Evolutionary conservation across 2,797 vertebrate genomes (phyloP).

Genomic region (Zenarchopterus dispar): DNA sequence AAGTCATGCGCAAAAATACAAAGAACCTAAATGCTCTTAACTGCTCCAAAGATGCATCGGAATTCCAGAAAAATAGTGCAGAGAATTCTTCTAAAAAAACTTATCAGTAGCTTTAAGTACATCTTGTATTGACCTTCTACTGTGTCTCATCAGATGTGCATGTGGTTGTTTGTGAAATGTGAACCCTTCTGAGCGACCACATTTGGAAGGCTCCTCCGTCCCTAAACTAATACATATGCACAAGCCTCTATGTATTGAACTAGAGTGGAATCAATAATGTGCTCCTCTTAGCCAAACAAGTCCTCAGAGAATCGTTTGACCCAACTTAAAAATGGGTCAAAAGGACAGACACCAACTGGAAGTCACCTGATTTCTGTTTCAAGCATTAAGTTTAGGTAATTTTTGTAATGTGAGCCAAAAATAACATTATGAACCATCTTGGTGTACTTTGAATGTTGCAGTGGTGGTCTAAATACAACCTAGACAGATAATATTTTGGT

Average conservation of each 20-base stretch:
- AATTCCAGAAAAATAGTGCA: too few relatives aligned
- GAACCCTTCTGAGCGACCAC: slow-evolving; percentile 16
- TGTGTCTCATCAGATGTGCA: background rate
- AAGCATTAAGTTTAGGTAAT: slow-evolving; percentile 39
- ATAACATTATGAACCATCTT: background rate
- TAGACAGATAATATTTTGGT: too few relatives aligned
- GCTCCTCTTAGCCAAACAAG: slow-evolving; percentile 24
- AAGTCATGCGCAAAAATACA: too few relatives aligned
- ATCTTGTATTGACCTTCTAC: too few relatives aligned
- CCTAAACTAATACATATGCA: background rate
- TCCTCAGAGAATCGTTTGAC: slow-evolving; percentile 17
- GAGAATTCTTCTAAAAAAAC: too few relatives aligned
- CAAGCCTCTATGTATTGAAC: background rate
- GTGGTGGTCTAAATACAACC: too few relatives aligned
- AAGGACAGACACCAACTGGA: background rate
- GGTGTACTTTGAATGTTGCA: background rate
- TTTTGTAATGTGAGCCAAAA: background rate
- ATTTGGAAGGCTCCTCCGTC: slow-evolving; percentile 23
- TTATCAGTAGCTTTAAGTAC: too few relatives aligned
- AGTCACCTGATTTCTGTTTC: slow-evolving; percentile 27
- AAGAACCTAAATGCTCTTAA: too few relatives aligned
- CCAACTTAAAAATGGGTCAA: slow-evolving; percentile 38
- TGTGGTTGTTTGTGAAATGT: slow-evolving; percentile 29
- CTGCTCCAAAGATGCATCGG: too few relatives aligned
- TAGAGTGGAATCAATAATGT: slow-evolving; percentile 8